Conservation (phyloP, 2,888 invertebrate species). For the Ectemnius cavifrons region DNA sequence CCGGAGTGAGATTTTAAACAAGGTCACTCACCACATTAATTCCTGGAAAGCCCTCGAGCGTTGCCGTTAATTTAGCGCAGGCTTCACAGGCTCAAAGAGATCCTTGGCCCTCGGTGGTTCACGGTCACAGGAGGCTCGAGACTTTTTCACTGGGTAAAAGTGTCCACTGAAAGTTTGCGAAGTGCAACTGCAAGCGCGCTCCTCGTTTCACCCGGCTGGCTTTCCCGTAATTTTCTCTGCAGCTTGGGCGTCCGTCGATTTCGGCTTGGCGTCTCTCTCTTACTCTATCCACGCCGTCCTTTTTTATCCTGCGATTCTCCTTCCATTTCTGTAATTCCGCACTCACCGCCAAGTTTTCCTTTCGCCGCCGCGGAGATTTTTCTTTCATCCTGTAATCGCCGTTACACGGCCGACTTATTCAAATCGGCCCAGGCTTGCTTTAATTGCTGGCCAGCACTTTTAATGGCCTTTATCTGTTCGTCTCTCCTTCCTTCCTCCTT, state of each 20-base stretch:
- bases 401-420: slow-evolving; percentile 34
- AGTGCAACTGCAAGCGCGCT: neutral
- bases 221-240: slow-evolving; percentile 8
- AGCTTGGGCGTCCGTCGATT: no score
- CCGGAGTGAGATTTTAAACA: no score
- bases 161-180: slow-evolving; percentile 2
- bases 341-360: no score
- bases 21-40: no score
- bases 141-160: slow-evolving; percentile 3
- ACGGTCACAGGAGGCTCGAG: slow-evolving; percentile 6
- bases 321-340: no score
- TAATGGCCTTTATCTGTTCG: slow-evolving; percentile 10
- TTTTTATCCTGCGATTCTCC: slow-evolving; percentile 18
- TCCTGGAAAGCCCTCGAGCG: no score
- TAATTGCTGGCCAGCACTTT: slow-evolving; percentile 44
- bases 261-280: neutral
- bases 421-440: slow-evolving; percentile 29
- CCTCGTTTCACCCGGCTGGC: slow-evolving; percentile 1
- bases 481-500: neutral
- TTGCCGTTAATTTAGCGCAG: no score
- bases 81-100: no score
- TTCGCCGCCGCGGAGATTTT: no score
- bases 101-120: neutral
- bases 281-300: neutral
- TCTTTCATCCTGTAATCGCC: slow-evolving; percentile 21